Percentiles rank a stretch among this genome's conserved stretches.
Conservation (phyloP, 2,113 vertebrate species). For the Triplophysa rosa region DNA sequence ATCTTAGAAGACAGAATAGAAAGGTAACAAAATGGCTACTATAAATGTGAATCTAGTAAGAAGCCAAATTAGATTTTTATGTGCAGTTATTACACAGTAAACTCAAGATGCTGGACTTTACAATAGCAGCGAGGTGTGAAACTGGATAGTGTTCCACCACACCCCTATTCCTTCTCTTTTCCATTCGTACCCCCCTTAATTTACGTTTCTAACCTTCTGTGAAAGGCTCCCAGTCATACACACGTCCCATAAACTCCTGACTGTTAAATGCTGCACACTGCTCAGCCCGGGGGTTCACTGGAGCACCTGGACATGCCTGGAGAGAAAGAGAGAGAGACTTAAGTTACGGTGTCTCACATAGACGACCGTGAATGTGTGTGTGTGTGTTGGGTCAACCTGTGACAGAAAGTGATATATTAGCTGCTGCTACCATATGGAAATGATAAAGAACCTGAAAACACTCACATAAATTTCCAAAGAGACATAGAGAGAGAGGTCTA, state of each 20-base stretch:
- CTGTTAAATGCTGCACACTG: slow-evolving; percentile 84
- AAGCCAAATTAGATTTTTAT: not conserved
- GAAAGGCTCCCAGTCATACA: slow-evolving; percentile 91
- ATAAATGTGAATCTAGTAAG: not conserved
- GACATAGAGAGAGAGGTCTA: slow-evolving; percentile 37
- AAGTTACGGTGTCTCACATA: not conserved
- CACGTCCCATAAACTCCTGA: slow-evolving; percentile 87
- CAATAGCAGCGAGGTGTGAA: not conserved
- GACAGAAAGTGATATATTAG: slow-evolving; percentile 23
- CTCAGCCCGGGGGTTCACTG: slow-evolving; percentile 76
- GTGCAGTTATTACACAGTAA: not conserved
- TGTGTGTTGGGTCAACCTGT: not conserved
- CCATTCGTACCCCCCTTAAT: not conserved
- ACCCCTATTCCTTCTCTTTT: slow-evolving; percentile 1
- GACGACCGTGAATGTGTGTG: not conserved
- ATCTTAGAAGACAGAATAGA: no score
- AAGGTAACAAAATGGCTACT: no score
- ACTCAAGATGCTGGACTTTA: not conserved
- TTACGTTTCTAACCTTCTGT: slow-evolving; percentile 79
- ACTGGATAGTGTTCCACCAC: not conserved
- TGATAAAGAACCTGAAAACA: slow-evolving; percentile 40
- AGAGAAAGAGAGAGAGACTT: slow-evolving; percentile 44
- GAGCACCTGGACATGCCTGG: slow-evolving; percentile 77
- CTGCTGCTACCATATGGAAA: slow-evolving; percentile 41
- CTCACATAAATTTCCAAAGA: slow-evolving; percentile 54